Evolutionary conservation across 2,113 vertebrate species (phyloP), one percentile per base, ranked within the genome.

Genomic region (Lepidothrix coronata): DNA sequence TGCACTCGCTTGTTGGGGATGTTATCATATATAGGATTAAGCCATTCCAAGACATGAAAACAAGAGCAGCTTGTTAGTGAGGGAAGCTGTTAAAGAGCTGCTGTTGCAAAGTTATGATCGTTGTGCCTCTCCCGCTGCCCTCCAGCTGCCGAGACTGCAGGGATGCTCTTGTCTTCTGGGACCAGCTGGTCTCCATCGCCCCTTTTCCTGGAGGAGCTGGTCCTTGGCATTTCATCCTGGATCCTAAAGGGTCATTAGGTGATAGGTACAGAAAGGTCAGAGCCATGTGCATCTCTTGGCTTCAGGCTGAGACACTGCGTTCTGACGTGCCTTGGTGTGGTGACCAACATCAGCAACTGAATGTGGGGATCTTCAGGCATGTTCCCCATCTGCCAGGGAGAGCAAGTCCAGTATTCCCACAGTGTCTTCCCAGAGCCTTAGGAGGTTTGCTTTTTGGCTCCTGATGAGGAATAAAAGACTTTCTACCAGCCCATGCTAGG

Each of bases 41-140:
- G 96, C 95, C 95, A 90, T 97, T 97, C 89, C 94, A 77, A 97
- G 97, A 96, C 97, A 91, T 74, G 93, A 97, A 97, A 97, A 97
- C 97, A 97, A 95, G 91, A 94, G 92, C 91, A 80, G 95, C 96
- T 97, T 95, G 95, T 98, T 97, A 97, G 96, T 46, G 77, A 88
- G 85, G 73, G 90, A 95, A 92, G 96, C 96, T 95, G 80, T 97
- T 97, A 97, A 97, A 95, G 86, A 96, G 93, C 93, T 93, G 96
- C 88, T 92, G 85, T 81, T 83, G 95, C 89, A 44, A 87, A 93
- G 92, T 97, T 97, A 92, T 43, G 92, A 96, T 95, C 37, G 16
- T 27, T 7, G 84, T 6, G 54, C 61, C 72, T 89, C 66, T 81
- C 76, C 37, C 3, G 39, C 88, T 75, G 66, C 52, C 24, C 48